phyloP scores from a whole-genome alignment of 2,113 vertebrate species.

The Gadus chalcogrammus region DNA sequence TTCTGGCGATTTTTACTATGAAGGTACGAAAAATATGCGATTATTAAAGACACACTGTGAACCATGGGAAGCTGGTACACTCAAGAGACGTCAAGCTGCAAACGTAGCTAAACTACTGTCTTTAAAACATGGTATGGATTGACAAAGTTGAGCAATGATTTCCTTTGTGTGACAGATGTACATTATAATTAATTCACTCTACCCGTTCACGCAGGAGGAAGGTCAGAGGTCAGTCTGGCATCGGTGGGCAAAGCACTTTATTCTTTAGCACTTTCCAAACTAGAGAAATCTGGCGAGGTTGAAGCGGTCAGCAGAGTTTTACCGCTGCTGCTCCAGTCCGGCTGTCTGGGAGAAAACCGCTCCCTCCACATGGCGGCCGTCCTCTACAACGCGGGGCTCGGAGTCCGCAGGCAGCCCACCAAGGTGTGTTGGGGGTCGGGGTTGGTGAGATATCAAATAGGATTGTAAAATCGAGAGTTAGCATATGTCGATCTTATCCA shows the following conservation, averaged over 20 bases:
- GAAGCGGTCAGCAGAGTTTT: slow-evolving; percentile 47
- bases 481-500: too few species aligned
- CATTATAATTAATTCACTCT: too few species aligned
- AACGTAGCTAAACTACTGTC: slow-evolving; percentile 50
- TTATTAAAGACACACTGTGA: slow-evolving; percentile 42
- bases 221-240: slow-evolving; percentile 22
- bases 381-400: slow-evolving; percentile 68
- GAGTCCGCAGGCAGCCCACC: slow-evolving; percentile 48
- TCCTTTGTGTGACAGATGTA: too few species aligned
- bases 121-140: slow-evolving; percentile 60
- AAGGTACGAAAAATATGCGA: slow-evolving; percentile 16
- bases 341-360: slow-evolving; percentile 67
- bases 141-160: too few species aligned
- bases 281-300: slow-evolving; percentile 34
- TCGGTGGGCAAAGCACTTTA: slow-evolving; percentile 64
- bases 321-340: slow-evolving; percentile 70
- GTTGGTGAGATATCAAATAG: too few species aligned
- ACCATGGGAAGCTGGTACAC: slow-evolving; percentile 47
- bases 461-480: too few species aligned
- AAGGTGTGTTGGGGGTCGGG: slow-evolving; percentile 57
- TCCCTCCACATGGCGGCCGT: slow-evolving; percentile 70
- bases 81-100: slow-evolving; percentile 47
- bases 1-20: slow-evolving; percentile 49
- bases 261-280: slow-evolving; percentile 53
- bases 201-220: slow-evolving; percentile 45